phyloP scores from a whole-genome alignment of 2,888 invertebrate species.

The Thalpophila matura region DNA sequence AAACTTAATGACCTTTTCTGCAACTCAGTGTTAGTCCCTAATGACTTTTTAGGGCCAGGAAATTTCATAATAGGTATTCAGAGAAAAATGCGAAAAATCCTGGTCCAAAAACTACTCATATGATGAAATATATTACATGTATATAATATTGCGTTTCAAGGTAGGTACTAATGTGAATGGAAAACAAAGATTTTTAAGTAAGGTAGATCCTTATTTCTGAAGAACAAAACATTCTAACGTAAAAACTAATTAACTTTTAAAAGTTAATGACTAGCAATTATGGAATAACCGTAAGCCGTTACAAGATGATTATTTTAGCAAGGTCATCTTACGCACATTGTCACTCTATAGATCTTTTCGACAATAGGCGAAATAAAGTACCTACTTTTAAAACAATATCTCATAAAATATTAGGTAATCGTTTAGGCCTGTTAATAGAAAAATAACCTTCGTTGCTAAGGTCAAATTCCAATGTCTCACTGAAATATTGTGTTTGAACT shows the following conservation, averaged over 20 bases:
- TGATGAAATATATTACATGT: too few relatives aligned
- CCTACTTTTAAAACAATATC: too few relatives aligned
- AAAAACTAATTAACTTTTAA: constrained; percentile 32
- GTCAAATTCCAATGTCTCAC: not conserved
- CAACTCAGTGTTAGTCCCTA: too few relatives aligned
- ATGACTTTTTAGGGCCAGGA: too few relatives aligned
- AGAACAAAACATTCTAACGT: not conserved
- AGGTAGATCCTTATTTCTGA: not conserved
- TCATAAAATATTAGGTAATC: too few relatives aligned
- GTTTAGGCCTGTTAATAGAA: not conserved
- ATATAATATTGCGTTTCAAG: too few relatives aligned
- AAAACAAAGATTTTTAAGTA: not conserved
- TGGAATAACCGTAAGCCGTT: not conserved
- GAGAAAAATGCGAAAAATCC: too few relatives aligned
- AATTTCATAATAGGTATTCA: too few relatives aligned
- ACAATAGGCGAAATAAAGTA: too few relatives aligned
- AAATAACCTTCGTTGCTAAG: not conserved
- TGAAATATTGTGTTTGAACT: not conserved
- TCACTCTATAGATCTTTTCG: not conserved
- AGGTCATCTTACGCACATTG: constrained; percentile 17
- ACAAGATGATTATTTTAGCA: constrained; percentile 10
- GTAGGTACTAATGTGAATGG: not conserved
- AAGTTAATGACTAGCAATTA: constrained; percentile 15
- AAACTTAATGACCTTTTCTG: too few relatives aligned
- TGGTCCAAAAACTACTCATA: too few relatives aligned